phyloP scores from a whole-genome alignment of 1,140 invertebrate species.

The Sitobion miscanthi region DNA sequence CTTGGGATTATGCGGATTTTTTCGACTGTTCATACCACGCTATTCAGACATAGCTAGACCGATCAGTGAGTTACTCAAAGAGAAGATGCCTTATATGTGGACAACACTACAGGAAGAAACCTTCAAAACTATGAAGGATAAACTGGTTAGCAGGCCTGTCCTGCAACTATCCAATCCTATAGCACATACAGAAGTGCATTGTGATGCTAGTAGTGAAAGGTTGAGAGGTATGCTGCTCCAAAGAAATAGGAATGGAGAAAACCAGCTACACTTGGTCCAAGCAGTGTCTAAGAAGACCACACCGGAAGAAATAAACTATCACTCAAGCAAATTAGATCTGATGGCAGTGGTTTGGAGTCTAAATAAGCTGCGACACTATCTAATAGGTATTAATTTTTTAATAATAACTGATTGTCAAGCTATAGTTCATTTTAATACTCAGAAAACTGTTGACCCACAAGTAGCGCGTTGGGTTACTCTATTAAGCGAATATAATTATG shows the following conservation, averaged over 20 bases:
- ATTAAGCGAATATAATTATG: slow-evolving; percentile 60
- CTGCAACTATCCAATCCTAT: slow-evolving; percentile 45
- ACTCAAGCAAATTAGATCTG: background rate
- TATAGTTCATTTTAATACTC: slow-evolving; percentile 18
- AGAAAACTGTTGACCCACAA: slow-evolving; percentile 59
- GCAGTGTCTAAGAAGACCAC: slow-evolving; percentile 34
- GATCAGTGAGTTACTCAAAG: background rate
- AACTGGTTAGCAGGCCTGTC: slow-evolving; percentile 20
- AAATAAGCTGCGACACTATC: background rate
- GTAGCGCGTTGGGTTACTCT: slow-evolving; percentile 61
- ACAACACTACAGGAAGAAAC: background rate
- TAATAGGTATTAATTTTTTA: background rate
- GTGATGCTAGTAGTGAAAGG: slow-evolving; percentile 27
- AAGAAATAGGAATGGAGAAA: too few relatives aligned
- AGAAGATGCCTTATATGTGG: background rate
- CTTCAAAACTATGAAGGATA: background rate
- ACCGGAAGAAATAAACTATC: background rate
- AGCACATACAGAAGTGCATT: slow-evolving; percentile 47
- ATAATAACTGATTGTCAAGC: slow-evolving; percentile 43
- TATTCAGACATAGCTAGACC: background rate
- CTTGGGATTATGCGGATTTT: slow-evolving; percentile 13
- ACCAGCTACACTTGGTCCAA: background rate
- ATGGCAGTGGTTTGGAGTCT: background rate
- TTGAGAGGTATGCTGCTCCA: slow-evolving; percentile 45
- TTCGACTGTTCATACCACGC: slow-evolving; percentile 1